Evolutionary conservation across 2,797 vertebrate genomes (phyloP), one percentile per base, ranked within the genome.

Genomic region (Botia almorhae): DNA sequence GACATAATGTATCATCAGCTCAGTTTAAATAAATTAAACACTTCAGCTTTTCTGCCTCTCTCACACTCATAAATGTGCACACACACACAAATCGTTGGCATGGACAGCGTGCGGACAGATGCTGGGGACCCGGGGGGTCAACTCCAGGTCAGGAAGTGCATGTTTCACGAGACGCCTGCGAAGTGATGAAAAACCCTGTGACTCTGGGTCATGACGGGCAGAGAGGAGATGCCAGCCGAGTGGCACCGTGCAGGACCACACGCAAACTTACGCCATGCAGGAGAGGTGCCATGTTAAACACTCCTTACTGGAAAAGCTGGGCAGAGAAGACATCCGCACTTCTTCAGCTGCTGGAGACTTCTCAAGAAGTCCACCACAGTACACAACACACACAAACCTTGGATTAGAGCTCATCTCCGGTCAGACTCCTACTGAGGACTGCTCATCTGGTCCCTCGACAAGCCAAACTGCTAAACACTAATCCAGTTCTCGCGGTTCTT

Each of bases 11-110:
- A 76, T 78, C 82, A 82, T 84, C 77, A 81, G 60, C 72, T 69
- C 70, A 74, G 82, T 84, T 86, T 51, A 86, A 86, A 86, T 84
- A 86, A 80, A 86, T 82, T 82, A 51, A 72, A 61, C 76, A 83
- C 75, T 23, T 74, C 29, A 67, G 69, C 61, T 69, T 77, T 53
- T 70, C 56, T 50, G 64, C 70, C 60, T 75, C 81, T 82, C 76
- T 72, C 53, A 70, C 78, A 46, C 74, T 79, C 70, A 78, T 74
- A 74, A 72, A 78, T 63, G 56, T 53, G 61, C 76, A 50, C 55
- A 79, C 65, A 58, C 76, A 50, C 55, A 79, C 65, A 60, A 36
- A 68, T 55, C 43, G 67, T 75, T 75, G 71, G 60, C 72, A 83
- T 23, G 26, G 39, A n/a, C 58, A 79, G 21, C 19, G 61, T 2